Percentiles rank a stretch among this genome's conserved stretches.
phyloP scores from a whole-genome alignment of 30 jellyfish, hydroid and myxozoan genomes.

The Aurelia sp. region DNA sequence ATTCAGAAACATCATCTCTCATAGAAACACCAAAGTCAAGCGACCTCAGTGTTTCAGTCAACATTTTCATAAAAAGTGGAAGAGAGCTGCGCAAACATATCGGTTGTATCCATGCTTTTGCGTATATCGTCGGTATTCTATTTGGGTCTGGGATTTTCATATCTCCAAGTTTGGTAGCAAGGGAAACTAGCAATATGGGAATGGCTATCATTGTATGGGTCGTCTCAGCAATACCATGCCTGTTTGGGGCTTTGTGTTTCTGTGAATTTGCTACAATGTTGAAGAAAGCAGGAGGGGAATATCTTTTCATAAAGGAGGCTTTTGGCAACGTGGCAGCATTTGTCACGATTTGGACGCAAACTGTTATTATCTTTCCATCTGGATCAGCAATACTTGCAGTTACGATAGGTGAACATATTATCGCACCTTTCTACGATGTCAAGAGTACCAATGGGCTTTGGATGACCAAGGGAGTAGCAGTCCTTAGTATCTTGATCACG shows the following conservation, averaged over 20 bases:
- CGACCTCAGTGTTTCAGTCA: no score
- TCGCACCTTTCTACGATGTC: conserved; percentile 41
- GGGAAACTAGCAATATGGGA: conserved; percentile 33
- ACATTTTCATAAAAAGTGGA: not conserved
- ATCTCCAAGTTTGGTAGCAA: conserved; percentile 61
- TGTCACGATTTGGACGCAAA: conserved; percentile 37
- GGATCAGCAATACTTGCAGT: conserved; percentile 40
- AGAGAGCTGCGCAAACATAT: conserved; percentile 21
- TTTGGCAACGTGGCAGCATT: conserved; percentile 66
- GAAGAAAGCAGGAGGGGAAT: conserved; percentile 60
- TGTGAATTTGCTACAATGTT: conserved; percentile 68
- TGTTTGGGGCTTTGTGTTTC: conserved; percentile 69
- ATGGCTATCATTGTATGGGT: conserved; percentile 61
- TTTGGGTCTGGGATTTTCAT: conserved; percentile 71
- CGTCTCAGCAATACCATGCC: conserved; percentile 22
- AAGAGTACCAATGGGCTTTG: conserved; percentile 15
- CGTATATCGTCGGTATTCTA: conserved; percentile 41
- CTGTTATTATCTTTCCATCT: conserved; percentile 44
- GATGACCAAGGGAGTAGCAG: conserved; percentile 46
- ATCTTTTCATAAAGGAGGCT: conserved; percentile 26
- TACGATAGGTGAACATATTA: conserved; percentile 42
- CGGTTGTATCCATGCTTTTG: conserved; percentile 64
- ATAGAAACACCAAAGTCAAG: no score
- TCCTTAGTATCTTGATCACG: conserved; percentile 15
- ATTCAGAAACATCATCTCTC: no score